Evolutionary conservation across 2,113 vertebrate genomes (phyloP).

Genomic region (Corythoichthys intestinalis): DNA sequence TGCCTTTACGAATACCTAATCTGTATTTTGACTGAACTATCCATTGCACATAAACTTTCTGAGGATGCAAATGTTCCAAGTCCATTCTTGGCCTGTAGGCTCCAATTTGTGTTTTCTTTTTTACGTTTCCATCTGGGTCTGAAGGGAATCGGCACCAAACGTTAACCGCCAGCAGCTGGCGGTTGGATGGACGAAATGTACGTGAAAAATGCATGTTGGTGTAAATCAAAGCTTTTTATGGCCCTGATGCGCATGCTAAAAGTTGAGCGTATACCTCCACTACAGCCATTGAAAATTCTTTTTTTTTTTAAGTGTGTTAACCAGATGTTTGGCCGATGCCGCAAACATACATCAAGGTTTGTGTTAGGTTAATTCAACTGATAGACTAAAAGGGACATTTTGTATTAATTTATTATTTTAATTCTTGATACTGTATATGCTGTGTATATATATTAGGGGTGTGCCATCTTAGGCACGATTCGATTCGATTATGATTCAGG

Average conservation of each 20-base stretch:
- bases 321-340: conserved; percentile 4
- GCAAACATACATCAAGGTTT: not conserved
- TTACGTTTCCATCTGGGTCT: conserved; percentile 18
- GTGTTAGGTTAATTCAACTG: not conserved
- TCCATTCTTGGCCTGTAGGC: conserved; percentile 24
- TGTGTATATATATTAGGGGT: too few relatives aligned
- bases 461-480: too few relatives aligned
- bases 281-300: not conserved
- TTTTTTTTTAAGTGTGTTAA: not conserved
- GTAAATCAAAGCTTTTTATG: not conserved
- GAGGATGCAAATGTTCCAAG: not conserved
- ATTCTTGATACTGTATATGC: too few relatives aligned
- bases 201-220: conserved; percentile 13
- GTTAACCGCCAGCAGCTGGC: conserved; percentile 31
- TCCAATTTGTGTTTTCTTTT: conserved; percentile 24
- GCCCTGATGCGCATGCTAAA: not conserved
- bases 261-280: not conserved
- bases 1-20: too few relatives aligned
- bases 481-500: too few relatives aligned
- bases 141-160: conserved; percentile 28
- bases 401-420: too few relatives aligned
- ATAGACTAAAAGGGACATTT: too few relatives aligned
- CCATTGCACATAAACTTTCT: not conserved
- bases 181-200: not conserved
- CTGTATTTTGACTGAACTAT: not conserved